Conservation (phyloP, 2,888 invertebrate species). For the Ctenicera cuprea region DNA sequence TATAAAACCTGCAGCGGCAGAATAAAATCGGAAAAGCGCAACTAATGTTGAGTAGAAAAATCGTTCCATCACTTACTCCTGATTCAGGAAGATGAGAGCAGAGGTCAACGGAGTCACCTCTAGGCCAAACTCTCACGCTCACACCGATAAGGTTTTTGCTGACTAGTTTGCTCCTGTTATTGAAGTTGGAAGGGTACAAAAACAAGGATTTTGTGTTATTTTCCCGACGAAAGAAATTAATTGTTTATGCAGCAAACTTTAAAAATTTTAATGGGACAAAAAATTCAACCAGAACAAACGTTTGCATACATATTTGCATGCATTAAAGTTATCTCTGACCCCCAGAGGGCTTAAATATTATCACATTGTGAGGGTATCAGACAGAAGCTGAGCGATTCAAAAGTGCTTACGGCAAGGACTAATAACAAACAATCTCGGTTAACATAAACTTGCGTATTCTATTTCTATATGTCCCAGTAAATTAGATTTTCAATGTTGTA, state of each 20-base stretch:
- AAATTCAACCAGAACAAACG: neutral
- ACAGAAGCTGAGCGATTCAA: neutral
- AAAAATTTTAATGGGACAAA: neutral
- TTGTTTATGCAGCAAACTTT: slow-evolving; percentile 29
- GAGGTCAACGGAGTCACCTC: slow-evolving; percentile 36
- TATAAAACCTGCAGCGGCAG: neutral
- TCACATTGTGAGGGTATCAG: slow-evolving; percentile 7
- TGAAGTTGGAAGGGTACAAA: slow-evolving; percentile 4
- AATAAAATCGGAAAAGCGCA: neutral
- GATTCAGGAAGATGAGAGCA: slow-evolving; percentile 32
- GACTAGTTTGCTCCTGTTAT: slow-evolving; percentile 11
- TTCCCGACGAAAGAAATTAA: slow-evolving; percentile 9
- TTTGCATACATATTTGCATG: slow-evolving; percentile 30
- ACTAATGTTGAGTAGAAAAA: slow-evolving; percentile 11
- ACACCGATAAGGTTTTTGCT: slow-evolving; percentile 21
- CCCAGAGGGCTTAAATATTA: slow-evolving; percentile 30
- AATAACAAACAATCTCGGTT: slow-evolving; percentile 6
- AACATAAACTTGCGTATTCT: slow-evolving; percentile 3
- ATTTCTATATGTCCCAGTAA: slow-evolving; percentile 10
- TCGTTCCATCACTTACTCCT: slow-evolving; percentile 33
- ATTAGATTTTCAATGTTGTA: slow-evolving; percentile 22
- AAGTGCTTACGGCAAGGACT: slow-evolving; percentile 1
- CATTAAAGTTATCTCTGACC: slow-evolving; percentile 28
- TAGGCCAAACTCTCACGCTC: slow-evolving; percentile 37
- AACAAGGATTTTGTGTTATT: slow-evolving; percentile 13